Percentiles rank a stretch among this genome's conserved stretches.
Conservation (phyloP, 2,797 vertebrate genomes). For the Balearica regulorum region DNA sequence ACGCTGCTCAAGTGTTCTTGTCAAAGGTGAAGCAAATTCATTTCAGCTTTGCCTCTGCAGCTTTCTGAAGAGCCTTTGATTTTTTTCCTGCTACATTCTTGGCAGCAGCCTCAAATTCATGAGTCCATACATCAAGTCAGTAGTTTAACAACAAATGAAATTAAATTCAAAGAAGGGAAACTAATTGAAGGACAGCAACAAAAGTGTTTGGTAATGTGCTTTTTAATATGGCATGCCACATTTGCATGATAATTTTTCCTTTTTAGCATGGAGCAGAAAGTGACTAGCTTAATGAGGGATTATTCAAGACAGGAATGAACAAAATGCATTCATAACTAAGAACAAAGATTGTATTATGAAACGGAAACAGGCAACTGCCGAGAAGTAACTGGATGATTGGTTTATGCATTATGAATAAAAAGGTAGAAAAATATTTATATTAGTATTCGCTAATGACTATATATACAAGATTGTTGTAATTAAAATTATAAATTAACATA, state of each 20-base stretch:
- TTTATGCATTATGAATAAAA: slow-evolving; percentile 82
- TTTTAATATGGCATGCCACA: slow-evolving; percentile 77
- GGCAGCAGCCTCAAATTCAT: slow-evolving; percentile 75
- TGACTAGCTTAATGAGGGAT: slow-evolving; percentile 82
- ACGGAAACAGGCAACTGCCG: slow-evolving; percentile 74
- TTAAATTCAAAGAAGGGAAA: slow-evolving; percentile 81
- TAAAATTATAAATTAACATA: slow-evolving; percentile 85
- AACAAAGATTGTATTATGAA: slow-evolving; percentile 81
- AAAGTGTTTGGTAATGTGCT: slow-evolving; percentile 77
- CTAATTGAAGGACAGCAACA: slow-evolving; percentile 80
- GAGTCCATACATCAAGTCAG: slow-evolving; percentile 77
- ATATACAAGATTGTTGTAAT: slow-evolving; percentile 81
- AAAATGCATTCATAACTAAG: slow-evolving; percentile 80
- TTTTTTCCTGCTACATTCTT: slow-evolving; percentile 61
- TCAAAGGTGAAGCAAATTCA: slow-evolving; percentile 80
- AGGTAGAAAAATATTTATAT: slow-evolving; percentile 83
- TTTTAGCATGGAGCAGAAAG: slow-evolving; percentile 78
- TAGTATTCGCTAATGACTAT: slow-evolving; percentile 81
- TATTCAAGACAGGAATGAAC: slow-evolving; percentile 78
- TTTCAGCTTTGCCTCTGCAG: slow-evolving; percentile 70
- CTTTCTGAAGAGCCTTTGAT: slow-evolving; percentile 73
- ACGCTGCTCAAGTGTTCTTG: slow-evolving; percentile 74
- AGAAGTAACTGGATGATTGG: slow-evolving; percentile 79
- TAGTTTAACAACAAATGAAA: slow-evolving; percentile 81
- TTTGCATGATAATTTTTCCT: slow-evolving; percentile 82